These are phyloP conservation scores for Platyscapa corneri DNA, from an alignment of 1,140 invertebrate species.

Conservation along the genomic window DNA sequence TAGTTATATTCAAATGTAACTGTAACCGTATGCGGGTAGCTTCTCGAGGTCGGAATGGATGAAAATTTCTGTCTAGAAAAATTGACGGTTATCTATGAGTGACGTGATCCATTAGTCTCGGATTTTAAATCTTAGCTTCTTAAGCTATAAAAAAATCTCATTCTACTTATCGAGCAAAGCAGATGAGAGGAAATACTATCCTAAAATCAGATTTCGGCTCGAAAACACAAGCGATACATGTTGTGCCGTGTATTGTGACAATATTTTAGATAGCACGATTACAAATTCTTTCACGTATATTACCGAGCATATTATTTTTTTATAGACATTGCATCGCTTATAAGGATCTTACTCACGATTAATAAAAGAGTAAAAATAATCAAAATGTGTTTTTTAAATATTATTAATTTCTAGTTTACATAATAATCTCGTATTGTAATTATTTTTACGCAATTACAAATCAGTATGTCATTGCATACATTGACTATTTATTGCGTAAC, in stretches of 20 bases:
- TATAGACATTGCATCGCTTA: too few species aligned
- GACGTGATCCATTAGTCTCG: background rate
- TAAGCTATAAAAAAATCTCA: background rate
- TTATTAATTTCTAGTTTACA: too few species aligned
- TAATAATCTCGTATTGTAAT: too few species aligned
- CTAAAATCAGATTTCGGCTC: background rate
- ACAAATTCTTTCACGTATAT: background rate
- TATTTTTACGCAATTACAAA: too few species aligned
- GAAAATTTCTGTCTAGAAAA: background rate
- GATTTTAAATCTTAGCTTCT: background rate
- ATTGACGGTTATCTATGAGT: background rate
- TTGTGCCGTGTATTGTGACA: background rate
- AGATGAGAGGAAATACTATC: background rate
- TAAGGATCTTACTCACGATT: too few species aligned
- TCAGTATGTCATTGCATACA: too few species aligned
- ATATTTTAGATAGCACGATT: background rate
- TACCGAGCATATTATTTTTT: too few species aligned
- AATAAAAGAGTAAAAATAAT: too few species aligned
- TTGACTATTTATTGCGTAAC: too few species aligned
- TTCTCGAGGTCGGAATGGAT: background rate
- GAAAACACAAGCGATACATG: background rate
- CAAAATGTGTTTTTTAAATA: too few species aligned
- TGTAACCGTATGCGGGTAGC: background rate
- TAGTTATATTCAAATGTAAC: too few species aligned
- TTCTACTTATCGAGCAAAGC: background rate